phyloP scores from a whole-genome alignment of 2,888 invertebrate genomes.

The Ophion ellenae region DNA sequence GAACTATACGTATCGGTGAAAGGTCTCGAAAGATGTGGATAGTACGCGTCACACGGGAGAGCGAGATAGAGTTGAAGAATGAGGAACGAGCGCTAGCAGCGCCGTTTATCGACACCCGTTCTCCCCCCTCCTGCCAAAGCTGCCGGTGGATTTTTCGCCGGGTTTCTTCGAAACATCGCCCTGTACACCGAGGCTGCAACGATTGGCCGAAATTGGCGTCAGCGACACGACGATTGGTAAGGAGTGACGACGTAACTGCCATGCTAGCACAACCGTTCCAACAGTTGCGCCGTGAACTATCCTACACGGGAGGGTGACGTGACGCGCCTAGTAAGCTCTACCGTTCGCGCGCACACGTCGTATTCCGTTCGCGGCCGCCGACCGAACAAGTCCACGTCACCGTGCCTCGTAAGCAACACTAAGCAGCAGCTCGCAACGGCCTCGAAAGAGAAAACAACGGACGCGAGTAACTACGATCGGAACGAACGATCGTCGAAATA shows the following conservation, averaged over 20 bases:
- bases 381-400: conserved; percentile 5
- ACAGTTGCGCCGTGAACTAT: conserved; percentile 19
- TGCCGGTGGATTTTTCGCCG: background rate
- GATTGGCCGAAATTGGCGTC: conserved; percentile 71
- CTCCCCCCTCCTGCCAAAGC: background rate
- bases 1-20: background rate
- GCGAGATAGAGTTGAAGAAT: background rate
- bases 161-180: background rate
- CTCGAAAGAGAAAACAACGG: background rate
- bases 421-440: background rate
- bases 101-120: conserved; percentile 34
- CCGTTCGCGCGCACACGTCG: conserved; percentile 25
- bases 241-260: conserved; percentile 64
- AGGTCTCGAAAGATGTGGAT: background rate
- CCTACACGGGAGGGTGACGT: conserved; percentile 54
- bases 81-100: background rate
- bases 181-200: conserved; percentile 23
- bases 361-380: conserved; percentile 60
- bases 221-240: conserved; percentile 68
- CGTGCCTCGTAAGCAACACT: background rate
- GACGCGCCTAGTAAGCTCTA: conserved; percentile 62
- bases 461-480: background rate
- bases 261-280: background rate
- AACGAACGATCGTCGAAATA: background rate
- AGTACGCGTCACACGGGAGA: background rate